Evolutionary conservation across 2,888 invertebrate species (phyloP).

Genomic region (Eupithecia exiguata): DNA sequence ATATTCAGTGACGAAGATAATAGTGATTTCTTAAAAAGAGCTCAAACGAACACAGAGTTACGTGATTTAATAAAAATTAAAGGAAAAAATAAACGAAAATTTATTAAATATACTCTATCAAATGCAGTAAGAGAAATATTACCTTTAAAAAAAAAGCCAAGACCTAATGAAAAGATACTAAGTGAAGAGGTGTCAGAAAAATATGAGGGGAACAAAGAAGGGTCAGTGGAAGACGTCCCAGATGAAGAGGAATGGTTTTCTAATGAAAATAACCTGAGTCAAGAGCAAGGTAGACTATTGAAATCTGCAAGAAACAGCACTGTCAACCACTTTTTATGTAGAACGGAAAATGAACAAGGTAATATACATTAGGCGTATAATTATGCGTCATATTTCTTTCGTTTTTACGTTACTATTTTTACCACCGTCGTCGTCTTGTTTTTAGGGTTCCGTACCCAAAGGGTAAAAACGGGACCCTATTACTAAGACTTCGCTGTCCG

Average conservation of each 20-base stretch:
- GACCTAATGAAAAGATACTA: not conserved
- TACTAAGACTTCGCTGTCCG: no score
- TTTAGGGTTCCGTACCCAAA: no score
- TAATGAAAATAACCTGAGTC: not conserved
- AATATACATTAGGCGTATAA: no score
- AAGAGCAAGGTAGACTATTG: not conserved
- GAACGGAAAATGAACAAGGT: conserved; percentile 4
- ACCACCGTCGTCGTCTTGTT: no score
- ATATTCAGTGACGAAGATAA: not conserved
- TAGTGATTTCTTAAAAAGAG: not conserved
- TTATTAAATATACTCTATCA: not conserved
- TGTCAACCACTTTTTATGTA: conserved; percentile 1
- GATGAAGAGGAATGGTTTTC: conserved; percentile 7
- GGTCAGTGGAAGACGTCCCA: not conserved
- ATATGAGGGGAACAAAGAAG: not conserved
- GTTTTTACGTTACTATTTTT: no score
- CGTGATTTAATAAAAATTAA: not conserved
- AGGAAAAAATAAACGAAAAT: not conserved
- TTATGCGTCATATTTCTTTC: not conserved
- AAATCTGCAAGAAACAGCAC: not conserved
- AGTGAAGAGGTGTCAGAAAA: not conserved
- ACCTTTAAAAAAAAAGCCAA: not conserved
- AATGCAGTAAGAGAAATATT: not conserved
- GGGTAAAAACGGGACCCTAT: no score
- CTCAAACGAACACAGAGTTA: not conserved